Evolutionary conservation across 2,888 invertebrate species (phyloP).

Genomic region (Stenolophus ochropezus): DNA sequence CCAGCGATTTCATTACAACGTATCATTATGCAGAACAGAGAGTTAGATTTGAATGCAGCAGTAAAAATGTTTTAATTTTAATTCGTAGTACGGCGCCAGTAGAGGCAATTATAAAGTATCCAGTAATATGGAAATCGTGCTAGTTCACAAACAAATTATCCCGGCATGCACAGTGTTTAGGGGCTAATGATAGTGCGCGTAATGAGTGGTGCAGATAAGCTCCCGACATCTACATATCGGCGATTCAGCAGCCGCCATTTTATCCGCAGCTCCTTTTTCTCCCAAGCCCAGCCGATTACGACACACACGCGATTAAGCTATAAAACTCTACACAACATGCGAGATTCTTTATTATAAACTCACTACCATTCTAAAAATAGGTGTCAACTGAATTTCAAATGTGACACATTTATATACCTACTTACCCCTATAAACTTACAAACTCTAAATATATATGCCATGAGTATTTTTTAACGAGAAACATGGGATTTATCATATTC

Average conservation of each 20-base stretch:
- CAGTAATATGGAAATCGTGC: slow-evolving; percentile 60
- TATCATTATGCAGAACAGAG: slow-evolving; percentile 55
- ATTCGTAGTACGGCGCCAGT: slow-evolving; percentile 56
- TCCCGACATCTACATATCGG: slow-evolving; percentile 48
- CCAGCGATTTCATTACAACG: slow-evolving; percentile 53
- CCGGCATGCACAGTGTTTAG: slow-evolving; percentile 57
- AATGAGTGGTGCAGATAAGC: slow-evolving; percentile 56
- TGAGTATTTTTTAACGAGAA: no score
- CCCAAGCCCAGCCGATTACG: slow-evolving; percentile 29
- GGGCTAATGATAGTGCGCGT: slow-evolving; percentile 54
- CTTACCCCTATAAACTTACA: no score
- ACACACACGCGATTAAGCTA: slow-evolving; percentile 57
- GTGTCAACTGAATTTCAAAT: not conserved
- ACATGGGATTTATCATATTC: no score
- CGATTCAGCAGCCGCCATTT: slow-evolving; percentile 42
- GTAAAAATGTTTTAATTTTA: slow-evolving; percentile 57
- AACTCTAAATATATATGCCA: no score
- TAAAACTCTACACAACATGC: slow-evolving; percentile 52
- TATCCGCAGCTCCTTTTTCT: slow-evolving; percentile 49
- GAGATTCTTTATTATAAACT: not conserved
- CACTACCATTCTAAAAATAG: not conserved
- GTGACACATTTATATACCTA: no score
- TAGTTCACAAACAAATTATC: slow-evolving; percentile 56
- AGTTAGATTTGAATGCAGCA: slow-evolving; percentile 52
- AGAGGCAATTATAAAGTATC: slow-evolving; percentile 54